Evolutionary conservation across 2,113 vertebrate species (phyloP).

Genomic region (Pseudopodoces humilis): DNA sequence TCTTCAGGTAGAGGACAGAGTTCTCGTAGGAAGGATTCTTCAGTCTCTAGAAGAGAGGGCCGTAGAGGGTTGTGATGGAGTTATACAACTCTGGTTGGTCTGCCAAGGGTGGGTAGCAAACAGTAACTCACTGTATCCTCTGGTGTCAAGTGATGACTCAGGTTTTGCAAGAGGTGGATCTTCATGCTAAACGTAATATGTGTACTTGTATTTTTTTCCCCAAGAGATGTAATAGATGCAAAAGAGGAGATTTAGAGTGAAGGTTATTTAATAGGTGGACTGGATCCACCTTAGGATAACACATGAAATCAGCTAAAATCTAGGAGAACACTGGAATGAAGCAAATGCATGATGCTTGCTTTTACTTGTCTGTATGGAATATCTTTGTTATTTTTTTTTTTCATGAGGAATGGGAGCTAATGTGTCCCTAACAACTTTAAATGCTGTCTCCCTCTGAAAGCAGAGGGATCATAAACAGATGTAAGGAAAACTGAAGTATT

Average conservation of each 20-base stretch:
- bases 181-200: neutral
- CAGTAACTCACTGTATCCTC: neutral
- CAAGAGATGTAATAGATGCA: neutral
- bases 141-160: neutral
- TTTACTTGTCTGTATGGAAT: neutral
- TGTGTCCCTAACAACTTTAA: neutral
- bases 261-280: neutral
- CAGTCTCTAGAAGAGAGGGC: neutral
- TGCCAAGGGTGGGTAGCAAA: neutral
- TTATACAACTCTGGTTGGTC: accelerated
- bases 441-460: neutral
- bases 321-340: neutral
- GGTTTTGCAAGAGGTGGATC: neutral
- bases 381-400: neutral
- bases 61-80: neutral
- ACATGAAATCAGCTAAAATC: neutral
- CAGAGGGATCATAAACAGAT: neutral
- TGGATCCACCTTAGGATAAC: neutral
- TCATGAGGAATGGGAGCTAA: neutral
- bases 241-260: neutral
- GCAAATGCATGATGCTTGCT: neutral
- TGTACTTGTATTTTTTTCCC: neutral
- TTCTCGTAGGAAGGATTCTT: neutral
- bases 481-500: neutral
- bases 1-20: neutral